A percentile compares a stretch with the other conserved stretches of the same genome.
phyloP scores from a whole-genome alignment of 2,888 invertebrate species.

The Phyto melanocephala region DNA sequence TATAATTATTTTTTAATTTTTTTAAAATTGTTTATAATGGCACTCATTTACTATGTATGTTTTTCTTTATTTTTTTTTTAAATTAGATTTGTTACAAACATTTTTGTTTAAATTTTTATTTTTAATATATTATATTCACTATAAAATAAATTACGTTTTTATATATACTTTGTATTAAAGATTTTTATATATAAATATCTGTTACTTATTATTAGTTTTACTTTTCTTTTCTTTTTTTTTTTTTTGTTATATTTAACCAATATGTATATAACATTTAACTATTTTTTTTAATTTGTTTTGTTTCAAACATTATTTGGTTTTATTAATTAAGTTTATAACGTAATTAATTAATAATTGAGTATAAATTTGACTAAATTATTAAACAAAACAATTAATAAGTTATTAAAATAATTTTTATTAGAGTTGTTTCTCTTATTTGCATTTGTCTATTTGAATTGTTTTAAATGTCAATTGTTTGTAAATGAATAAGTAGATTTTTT shows the following conservation, averaged over 20 bases:
- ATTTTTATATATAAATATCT: conserved; percentile 20
- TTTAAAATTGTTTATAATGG: conserved; percentile 53
- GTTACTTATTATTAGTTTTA: conserved; percentile 16
- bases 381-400: conserved; percentile 38
- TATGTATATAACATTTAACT: conserved; percentile 18
- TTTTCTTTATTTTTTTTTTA: conserved; percentile 9
- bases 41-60: conserved; percentile 61
- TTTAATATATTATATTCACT: conserved; percentile 30
- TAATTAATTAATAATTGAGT: conserved; percentile 57
- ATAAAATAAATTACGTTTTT: conserved; percentile 35
- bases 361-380: conserved; percentile 62
- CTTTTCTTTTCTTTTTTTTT: conserved; percentile 64
- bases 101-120: conserved; percentile 11
- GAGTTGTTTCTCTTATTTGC: not conserved
- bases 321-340: conserved; percentile 10
- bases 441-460: conserved; percentile 22
- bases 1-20: conserved; percentile 18
- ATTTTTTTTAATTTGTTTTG: not conserved
- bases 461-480: conserved; percentile 48
- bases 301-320: conserved; percentile 23
- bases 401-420: conserved; percentile 2
- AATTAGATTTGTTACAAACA: not conserved
- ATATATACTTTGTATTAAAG: not conserved
- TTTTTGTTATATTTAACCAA: conserved; percentile 56
- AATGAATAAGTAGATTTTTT: not conserved